A percentile compares a stretch with the other conserved stretches of the same genome.
Conservation (phyloP, 2,888 invertebrate genomes). For the Drosophila algonquin region DNA sequence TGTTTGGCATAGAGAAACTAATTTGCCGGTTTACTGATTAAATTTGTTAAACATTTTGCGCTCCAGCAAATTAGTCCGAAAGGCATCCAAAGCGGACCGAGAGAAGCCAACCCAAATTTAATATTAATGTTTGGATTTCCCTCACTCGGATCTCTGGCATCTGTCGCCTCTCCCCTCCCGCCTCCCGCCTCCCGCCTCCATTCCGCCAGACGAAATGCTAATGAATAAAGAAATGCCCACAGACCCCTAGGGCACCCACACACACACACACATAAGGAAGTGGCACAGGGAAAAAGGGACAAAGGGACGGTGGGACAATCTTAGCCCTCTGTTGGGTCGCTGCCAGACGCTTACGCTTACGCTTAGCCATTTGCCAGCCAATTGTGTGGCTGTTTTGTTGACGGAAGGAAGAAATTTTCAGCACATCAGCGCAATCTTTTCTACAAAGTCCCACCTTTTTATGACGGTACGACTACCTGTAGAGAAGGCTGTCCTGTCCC, state of each 20-base stretch:
- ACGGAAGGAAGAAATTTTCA: slow-evolving; percentile 75
- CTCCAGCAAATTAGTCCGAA: slow-evolving; percentile 53
- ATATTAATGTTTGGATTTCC: slow-evolving; percentile 66
- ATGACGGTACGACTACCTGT: slow-evolving; percentile 54
- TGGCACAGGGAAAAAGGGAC: slow-evolving; percentile 32
- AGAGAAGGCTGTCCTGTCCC: slow-evolving; percentile 35
- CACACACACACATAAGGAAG: slow-evolving; percentile 13
- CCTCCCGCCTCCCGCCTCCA: too few relatives aligned
- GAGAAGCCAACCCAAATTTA: slow-evolving; percentile 34
- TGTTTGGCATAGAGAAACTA: slow-evolving; percentile 38
- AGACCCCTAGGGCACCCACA: slow-evolving; percentile 12
- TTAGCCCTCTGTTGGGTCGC: slow-evolving; percentile 46
- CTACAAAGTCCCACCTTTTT: slow-evolving; percentile 53
- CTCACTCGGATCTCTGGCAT: slow-evolving; percentile 25
- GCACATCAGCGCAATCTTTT: slow-evolving; percentile 64
- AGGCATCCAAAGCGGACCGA: slow-evolving; percentile 12
- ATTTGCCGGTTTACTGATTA: slow-evolving; percentile 50
- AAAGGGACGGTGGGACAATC: slow-evolving; percentile 35
- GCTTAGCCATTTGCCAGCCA: slow-evolving; percentile 73
- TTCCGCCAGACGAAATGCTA: slow-evolving; percentile 45
- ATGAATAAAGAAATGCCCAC: slow-evolving; percentile 57
- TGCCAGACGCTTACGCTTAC: slow-evolving; percentile 56
- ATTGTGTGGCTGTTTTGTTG: slow-evolving; percentile 59
- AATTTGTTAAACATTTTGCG: slow-evolving; percentile 50
- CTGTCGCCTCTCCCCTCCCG: too few relatives aligned